phyloP scores from a whole-genome alignment of 2,113 vertebrate species.

The Peromyscus leucopus region DNA sequence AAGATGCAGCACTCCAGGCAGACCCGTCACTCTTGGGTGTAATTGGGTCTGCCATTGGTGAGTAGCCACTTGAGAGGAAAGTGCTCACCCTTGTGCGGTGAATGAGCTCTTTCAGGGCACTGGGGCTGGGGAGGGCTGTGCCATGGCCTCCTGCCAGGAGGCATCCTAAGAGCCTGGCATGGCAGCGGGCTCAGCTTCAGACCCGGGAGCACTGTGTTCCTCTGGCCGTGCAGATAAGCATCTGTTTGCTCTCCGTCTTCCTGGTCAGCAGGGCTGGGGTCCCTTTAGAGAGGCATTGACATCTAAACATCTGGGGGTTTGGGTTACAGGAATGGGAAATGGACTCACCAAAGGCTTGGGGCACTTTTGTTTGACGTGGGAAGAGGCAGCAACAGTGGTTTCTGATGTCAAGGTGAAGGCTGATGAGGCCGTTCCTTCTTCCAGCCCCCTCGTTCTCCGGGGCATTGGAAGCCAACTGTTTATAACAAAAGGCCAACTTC shows the following conservation, averaged over 20 bases:
- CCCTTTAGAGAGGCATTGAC: background rate
- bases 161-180: constrained; percentile 3
- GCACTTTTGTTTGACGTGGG: constrained; percentile 58
- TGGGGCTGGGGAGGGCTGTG: background rate
- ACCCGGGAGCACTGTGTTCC: constrained; percentile 35
- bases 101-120: constrained; percentile 71
- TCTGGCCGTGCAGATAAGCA: constrained; percentile 62
- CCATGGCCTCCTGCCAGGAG: constrained; percentile 16
- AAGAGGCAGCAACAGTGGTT: constrained; percentile 32
- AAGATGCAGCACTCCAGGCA: background rate
- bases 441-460: constrained; percentile 35
- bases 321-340: constrained; percentile 5
- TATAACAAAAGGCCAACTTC: constrained; percentile 58
- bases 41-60: constrained; percentile 77
- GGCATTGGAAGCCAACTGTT: constrained; percentile 43
- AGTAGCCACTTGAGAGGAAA: constrained; percentile 79
- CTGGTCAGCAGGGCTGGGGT: background rate
- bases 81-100: constrained; percentile 67
- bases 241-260: constrained; percentile 75
- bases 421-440: constrained; percentile 34
- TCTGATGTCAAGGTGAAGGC: constrained; percentile 61
- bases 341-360: background rate
- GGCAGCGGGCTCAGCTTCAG: background rate
- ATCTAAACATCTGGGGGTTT: constrained; percentile 16
- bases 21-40: constrained; percentile 64